Base-by-base conservation (phyloP, 1,140 invertebrate genomes). In the Drosophila aff. region DNA sequence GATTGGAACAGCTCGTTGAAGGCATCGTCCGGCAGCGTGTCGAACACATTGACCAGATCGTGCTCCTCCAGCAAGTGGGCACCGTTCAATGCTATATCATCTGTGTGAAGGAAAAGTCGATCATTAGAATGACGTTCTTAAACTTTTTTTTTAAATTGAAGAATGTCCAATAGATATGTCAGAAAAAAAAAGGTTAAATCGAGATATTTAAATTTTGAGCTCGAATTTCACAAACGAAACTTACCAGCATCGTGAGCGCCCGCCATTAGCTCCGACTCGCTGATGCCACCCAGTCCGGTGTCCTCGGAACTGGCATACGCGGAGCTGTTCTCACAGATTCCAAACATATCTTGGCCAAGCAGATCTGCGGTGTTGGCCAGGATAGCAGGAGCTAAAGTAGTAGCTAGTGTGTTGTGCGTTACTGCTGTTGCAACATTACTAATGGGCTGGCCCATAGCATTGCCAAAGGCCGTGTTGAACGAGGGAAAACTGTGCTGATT, bases 21-120 rank as follows among this genome's bases (percentile, higher is more conserved):
- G 84, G 97, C 97, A 94, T 98, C 97, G 77, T 97, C 96, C 62
- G 97, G 97, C 85, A 98, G 96, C 90, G 97, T 97, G 93, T 96
- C 97, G 52, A 98, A 95, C 38, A 98, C 97, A 86, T 97, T 97
- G 58, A 96, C 97, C 91, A 98, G 96, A 86, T 98, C 96, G 76
- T 97, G 96, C 93, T 98, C 97, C 82, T 98, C 97, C 18, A 95
- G 93, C 41, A 95, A 93, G 63, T 94, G 92, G 92, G 94, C 58
- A 92, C 94, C 75, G 93, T 94, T 92, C 93, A 94, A 82, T 68
- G 92, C 92, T 61, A 93, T 93, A 53, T 93, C 92, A 81, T 91
- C 83, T 93, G 63, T 93, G 63, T 26, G 92, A 82, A 33, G 21
- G 23, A 23, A 52, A 55, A 40, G 11, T 9, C 18, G 3, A 41